Percentiles rank a stretch among this genome's conserved stretches.
These are phyloP conservation scores for Falco naumanni DNA, from an alignment of 2,797 vertebrate species.

Conservation along the genomic window DNA sequence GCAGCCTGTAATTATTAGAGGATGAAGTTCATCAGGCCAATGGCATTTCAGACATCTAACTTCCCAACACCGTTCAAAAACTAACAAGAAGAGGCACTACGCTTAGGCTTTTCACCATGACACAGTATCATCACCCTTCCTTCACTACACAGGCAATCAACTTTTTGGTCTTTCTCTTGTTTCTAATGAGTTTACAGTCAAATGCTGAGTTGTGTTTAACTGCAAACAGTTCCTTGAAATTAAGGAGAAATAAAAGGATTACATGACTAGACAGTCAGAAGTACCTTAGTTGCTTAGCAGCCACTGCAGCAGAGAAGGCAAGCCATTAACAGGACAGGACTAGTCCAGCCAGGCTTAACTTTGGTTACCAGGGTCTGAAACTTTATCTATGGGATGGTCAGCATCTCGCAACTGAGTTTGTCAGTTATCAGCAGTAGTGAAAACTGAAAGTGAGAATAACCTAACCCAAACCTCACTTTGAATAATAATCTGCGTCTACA, in stretches of 20 bases:
- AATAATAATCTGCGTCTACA: not conserved
- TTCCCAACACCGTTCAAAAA: not conserved
- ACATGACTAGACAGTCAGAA: not conserved
- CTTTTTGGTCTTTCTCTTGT: not conserved
- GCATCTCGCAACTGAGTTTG: not conserved
- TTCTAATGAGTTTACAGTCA: not conserved
- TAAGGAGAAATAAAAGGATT: not conserved
- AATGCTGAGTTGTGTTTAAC: not conserved
- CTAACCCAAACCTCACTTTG: not conserved
- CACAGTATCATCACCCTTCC: fast-evolving
- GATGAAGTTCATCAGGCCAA: not conserved
- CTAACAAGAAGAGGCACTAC: not conserved
- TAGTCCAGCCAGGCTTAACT: not conserved
- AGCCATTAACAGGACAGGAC: not conserved
- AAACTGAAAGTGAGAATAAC: not conserved
- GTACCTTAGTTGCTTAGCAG: not conserved
- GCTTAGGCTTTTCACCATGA: not conserved
- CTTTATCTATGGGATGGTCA: not conserved
- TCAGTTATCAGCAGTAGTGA: not conserved
- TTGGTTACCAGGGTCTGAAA: not conserved
- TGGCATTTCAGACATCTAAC: not conserved
- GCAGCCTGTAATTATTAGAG: not conserved
- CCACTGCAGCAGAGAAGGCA: not conserved
- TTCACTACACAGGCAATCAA: not conserved
- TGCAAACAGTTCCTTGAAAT: not conserved